Evolutionary conservation across 2,888 invertebrate genomes (phyloP).

Genomic region (Ophraella communa): DNA sequence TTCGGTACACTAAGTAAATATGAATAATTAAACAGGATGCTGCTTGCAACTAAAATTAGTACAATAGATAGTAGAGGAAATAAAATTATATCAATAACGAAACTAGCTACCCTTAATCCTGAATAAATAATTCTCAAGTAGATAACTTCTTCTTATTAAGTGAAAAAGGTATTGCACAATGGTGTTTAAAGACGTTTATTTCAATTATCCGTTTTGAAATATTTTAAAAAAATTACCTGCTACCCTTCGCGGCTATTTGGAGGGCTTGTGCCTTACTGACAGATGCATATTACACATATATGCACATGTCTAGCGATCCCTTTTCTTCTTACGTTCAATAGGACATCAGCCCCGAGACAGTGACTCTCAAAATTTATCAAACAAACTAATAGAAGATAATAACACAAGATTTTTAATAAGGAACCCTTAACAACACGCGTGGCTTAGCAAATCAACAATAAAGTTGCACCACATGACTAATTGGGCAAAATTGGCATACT

Average conservation of each 20-base stretch:
- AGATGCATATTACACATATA: slow-evolving; percentile 30
- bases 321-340: slow-evolving; percentile 25
- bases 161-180: slow-evolving; percentile 30
- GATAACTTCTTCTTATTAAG: neutral
- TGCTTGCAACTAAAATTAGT: too few species aligned
- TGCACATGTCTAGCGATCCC: slow-evolving; percentile 32
- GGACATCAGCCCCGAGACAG: slow-evolving; percentile 20
- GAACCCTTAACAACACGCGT: too few species aligned
- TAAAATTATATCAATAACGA: too few species aligned
- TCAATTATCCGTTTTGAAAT: slow-evolving; percentile 28
- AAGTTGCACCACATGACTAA: too few species aligned
- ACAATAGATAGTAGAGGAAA: too few species aligned
- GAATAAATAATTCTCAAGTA: neutral
- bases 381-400: neutral
- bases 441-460: too few species aligned
- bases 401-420: too few species aligned
- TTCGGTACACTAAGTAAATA: neutral
- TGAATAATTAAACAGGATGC: neutral
- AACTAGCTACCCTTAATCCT: too few species aligned
- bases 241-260: slow-evolving; percentile 22
- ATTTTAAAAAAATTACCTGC: slow-evolving; percentile 33
- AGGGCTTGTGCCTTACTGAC: slow-evolving; percentile 36
- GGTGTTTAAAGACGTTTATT: slow-evolving; percentile 28
- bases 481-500: too few species aligned
- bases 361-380: slow-evolving; percentile 2